Evolutionary conservation across 2,888 invertebrate species (phyloP).

Genomic region (Diaprepes abbreviatus): DNA sequence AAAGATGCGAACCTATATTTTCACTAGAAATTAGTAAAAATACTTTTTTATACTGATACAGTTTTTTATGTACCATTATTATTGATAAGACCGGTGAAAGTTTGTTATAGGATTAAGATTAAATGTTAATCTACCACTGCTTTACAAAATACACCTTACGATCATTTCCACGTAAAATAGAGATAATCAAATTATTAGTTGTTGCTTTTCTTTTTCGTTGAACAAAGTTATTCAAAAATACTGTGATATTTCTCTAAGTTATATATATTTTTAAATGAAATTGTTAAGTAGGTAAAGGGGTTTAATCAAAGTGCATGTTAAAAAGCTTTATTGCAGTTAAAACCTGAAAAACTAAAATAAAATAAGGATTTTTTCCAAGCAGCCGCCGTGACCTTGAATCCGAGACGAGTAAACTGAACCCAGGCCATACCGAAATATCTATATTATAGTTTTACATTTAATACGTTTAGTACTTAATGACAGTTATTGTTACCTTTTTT

Average conservation of each 20-base stretch:
- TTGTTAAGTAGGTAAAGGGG: conserved; percentile 34
- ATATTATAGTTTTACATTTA: conserved; percentile 45
- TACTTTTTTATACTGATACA: no score
- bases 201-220: background rate
- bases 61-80: no score
- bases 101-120: no score
- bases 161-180: no score
- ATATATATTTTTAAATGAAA: background rate
- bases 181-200: no score
- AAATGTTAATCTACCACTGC: no score
- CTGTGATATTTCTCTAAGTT: conserved; percentile 15
- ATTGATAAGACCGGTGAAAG: no score
- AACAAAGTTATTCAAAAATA: background rate
- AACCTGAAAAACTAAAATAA: conserved; percentile 27
- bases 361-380: conserved; percentile 57
- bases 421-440: conserved; percentile 55
- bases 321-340: conserved; percentile 34
- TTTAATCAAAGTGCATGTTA: conserved; percentile 43
- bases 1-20: no score
- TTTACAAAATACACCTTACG: no score
- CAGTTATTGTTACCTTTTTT: conserved; percentile 51
- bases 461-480: conserved; percentile 52
- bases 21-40: no score
- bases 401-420: conserved; percentile 63
- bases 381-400: conserved; percentile 61